These are phyloP conservation scores for Drosophila tristis DNA, from an alignment of 1,140 invertebrate genomes.

Conservation along the genomic window DNA sequence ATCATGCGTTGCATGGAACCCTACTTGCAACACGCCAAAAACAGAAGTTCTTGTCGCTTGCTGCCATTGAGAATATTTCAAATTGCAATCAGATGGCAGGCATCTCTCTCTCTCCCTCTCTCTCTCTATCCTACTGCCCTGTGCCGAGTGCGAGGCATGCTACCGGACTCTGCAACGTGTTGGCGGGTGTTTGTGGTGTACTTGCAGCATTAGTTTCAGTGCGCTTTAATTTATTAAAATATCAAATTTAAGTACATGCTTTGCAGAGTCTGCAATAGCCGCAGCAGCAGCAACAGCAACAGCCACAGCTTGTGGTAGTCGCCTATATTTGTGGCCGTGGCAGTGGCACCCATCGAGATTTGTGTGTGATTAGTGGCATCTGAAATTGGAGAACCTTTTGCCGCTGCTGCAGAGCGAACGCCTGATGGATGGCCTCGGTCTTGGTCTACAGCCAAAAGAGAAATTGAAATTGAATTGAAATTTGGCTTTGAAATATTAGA, in stretches of 20 bases:
- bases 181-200: slow-evolving; percentile 21
- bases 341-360: slow-evolving; percentile 35
- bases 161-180: no score
- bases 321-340: slow-evolving; percentile 46
- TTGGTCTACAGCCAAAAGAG: slow-evolving; percentile 9
- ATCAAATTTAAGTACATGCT: slow-evolving; percentile 75
- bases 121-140: slow-evolving; percentile 5
- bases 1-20: slow-evolving; percentile 55
- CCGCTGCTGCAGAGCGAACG: slow-evolving; percentile 9
- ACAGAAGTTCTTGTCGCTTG: slow-evolving; percentile 81
- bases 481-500: slow-evolving; percentile 25
- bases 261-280: slow-evolving; percentile 24
- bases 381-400: slow-evolving; percentile 52
- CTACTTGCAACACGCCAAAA: slow-evolving; percentile 26
- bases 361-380: slow-evolving; percentile 52
- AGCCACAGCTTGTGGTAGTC: slow-evolving; percentile 21
- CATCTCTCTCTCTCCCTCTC: slow-evolving; percentile 59
- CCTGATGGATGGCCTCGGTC: slow-evolving; percentile 17
- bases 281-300: slow-evolving; percentile 7
- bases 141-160: neutral
- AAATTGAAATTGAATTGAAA: slow-evolving; percentile 38
- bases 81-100: slow-evolving; percentile 82
- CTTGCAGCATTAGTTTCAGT: slow-evolving; percentile 68
- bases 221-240: slow-evolving; percentile 78
- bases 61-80: slow-evolving; percentile 78